A percentile compares a stretch with the other conserved stretches of the same genome.
phyloP scores from a whole-genome alignment of 1,140 invertebrate species.

The Listronotus oregonensis region DNA sequence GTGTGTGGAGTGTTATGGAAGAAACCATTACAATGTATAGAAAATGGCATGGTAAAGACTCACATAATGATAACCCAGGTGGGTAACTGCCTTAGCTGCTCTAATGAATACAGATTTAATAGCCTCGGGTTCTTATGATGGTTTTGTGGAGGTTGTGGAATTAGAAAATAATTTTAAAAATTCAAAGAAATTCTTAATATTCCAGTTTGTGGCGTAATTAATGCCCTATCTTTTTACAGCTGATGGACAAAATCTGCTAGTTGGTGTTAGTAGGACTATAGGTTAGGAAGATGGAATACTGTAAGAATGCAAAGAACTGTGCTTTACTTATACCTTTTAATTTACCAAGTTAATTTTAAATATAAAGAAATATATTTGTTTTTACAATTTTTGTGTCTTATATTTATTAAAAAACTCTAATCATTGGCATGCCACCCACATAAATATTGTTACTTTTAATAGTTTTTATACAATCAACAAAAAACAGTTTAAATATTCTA shows the following conservation, averaged over 20 bases:
- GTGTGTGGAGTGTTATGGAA: slow-evolving; percentile 90
- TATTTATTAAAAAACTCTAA: too few relatives aligned
- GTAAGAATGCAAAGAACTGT: slow-evolving; percentile 80
- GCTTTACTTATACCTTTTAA: slow-evolving; percentile 68
- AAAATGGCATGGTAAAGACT: slow-evolving; percentile 73
- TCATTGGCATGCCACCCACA: too few relatives aligned
- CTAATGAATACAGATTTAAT: slow-evolving; percentile 87
- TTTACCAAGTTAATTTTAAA: slow-evolving; percentile 4
- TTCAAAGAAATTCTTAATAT: slow-evolving; percentile 72
- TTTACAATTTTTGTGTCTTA: too few relatives aligned
- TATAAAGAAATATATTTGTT: not conserved
- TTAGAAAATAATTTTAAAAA: slow-evolving; percentile 72
- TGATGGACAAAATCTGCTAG: slow-evolving; percentile 81
- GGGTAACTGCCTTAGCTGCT: slow-evolving; percentile 83
- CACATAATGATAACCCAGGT: slow-evolving; percentile 72
- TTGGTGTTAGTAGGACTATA: slow-evolving; percentile 93
- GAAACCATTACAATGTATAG: slow-evolving; percentile 77
- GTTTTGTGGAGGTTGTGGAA: slow-evolving; percentile 86
- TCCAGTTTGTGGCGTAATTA: slow-evolving; percentile 86
- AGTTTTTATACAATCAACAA: too few relatives aligned
- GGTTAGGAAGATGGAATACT: slow-evolving; percentile 89
- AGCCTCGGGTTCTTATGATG: slow-evolving; percentile 89
- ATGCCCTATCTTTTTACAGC: slow-evolving; percentile 82
- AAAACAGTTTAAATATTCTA: too few relatives aligned
- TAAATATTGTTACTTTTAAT: too few relatives aligned